phyloP scores from a whole-genome alignment of 2,113 vertebrate genomes.

The Zosterops hypoxanthus region DNA sequence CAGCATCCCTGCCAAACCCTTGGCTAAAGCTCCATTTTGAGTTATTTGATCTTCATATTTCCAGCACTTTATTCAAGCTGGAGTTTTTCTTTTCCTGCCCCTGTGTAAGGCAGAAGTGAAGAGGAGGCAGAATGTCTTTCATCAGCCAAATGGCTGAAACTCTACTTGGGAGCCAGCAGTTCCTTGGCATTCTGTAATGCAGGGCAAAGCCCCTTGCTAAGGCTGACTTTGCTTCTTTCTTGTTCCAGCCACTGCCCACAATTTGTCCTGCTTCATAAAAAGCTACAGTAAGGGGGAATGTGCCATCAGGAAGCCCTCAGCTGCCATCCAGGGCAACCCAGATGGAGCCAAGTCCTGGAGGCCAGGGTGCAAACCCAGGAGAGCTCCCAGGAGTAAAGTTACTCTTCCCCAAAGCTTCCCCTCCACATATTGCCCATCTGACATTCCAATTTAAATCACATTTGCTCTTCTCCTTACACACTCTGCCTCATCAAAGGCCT shows the following conservation, averaged over 20 bases:
- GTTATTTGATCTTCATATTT: neutral
- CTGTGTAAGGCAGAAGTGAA: neutral
- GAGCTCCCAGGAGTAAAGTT: neutral
- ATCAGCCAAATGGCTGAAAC: neutral
- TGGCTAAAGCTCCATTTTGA: neutral
- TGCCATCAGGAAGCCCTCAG: neutral
- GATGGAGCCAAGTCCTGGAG: neutral
- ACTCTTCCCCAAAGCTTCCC: neutral
- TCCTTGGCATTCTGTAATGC: neutral
- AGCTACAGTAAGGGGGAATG: neutral
- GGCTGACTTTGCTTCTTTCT: neutral
- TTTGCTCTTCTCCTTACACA: neutral
- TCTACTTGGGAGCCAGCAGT: rapidly evolving
- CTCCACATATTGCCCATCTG: neutral
- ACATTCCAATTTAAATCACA: neutral
- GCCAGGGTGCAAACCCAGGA: neutral
- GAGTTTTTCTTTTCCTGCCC: neutral
- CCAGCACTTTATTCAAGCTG: neutral
- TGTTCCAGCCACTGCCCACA: neutral
- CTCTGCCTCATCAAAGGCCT: neutral
- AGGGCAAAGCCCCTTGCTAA: neutral
- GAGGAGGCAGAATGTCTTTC: neutral
- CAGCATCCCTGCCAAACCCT: neutral
- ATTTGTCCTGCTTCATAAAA: neutral
- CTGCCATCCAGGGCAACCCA: neutral